Evolutionary conservation across 2,113 vertebrate species (phyloP).

Genomic region (Urocolius indicus): DNA sequence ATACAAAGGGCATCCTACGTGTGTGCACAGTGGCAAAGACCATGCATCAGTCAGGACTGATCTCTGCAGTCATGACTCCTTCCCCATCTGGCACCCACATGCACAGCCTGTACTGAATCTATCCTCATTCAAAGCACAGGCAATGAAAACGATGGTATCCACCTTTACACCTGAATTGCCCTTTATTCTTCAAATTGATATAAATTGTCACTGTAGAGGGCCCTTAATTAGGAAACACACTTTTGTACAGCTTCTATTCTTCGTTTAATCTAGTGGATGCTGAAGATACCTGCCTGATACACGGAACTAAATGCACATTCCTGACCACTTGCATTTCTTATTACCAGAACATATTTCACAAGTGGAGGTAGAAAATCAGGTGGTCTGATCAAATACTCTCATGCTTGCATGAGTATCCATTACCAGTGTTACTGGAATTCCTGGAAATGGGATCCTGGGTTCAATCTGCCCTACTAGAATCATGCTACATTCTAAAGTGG

Average conservation of each 20-base stretch:
- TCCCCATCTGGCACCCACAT: background rate
- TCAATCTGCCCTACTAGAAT: background rate
- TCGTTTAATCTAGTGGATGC: background rate
- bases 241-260: background rate
- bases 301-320: background rate
- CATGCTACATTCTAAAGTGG: background rate
- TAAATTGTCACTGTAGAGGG: background rate
- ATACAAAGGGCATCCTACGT: background rate
- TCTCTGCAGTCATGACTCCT: background rate
- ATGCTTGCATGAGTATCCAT: background rate
- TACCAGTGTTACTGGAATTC: background rate
- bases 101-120: background rate
- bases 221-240: background rate
- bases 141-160: rapidly evolving
- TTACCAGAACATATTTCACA: background rate
- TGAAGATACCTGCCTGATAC: background rate
- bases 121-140: background rate
- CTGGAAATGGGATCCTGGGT: background rate
- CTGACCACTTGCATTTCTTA: background rate
- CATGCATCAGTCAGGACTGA: background rate
- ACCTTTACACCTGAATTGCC: background rate
- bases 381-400: background rate
- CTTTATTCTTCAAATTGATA: background rate
- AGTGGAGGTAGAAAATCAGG: background rate
- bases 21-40: background rate